Base-by-base conservation (phyloP, 2,888 invertebrate genomes). In the Drosophila meridionalis region DNA sequence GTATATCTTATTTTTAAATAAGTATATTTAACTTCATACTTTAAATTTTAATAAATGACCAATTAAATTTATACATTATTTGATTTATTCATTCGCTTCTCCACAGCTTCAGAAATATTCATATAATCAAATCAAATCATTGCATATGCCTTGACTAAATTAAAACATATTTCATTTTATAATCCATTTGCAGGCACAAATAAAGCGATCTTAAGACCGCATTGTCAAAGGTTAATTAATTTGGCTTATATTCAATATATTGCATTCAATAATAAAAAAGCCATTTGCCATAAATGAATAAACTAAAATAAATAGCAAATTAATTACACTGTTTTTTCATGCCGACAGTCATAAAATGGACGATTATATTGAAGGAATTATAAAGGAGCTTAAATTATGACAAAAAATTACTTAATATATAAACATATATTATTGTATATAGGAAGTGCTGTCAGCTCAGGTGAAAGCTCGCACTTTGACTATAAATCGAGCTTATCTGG, bases 401-500 rank as follows among this genome's bases (percentile, higher is more conserved):
- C 42, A 14, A 8, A 12, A 9, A 45, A 34, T 34, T 9, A 34
- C 20, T 3, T 43, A 34, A 34, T 34, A 34, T 36, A 20, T 36
- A 36, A 36, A 36, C 11, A 47, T 47, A 48, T 30, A 30, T 30
- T 14, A 32, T 26, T 6, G 6, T 45, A 43, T 52, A 52, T 45
- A 34, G 38, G 50, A 30, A 32, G 14, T 30, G 48, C 32, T 61
- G 45, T 56, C 38, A 60, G 43, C 20, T 47, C 47, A 40, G 52
- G 53, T 67, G 52, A 62, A 67, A 32, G 48, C 30, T 56, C 42
- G 28, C 48, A 52, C 20, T 43, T 32, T n/a, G 52, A 32, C 28
- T 67, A 80, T 82, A 82, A 82, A 81, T 80, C 65, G 63, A 56
- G 73, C 68, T 80, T 81, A 76, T 72, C 72, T 66, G 64, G 47